Conservation (phyloP, 2,797 vertebrate species). For the Pterois miles region DNA sequence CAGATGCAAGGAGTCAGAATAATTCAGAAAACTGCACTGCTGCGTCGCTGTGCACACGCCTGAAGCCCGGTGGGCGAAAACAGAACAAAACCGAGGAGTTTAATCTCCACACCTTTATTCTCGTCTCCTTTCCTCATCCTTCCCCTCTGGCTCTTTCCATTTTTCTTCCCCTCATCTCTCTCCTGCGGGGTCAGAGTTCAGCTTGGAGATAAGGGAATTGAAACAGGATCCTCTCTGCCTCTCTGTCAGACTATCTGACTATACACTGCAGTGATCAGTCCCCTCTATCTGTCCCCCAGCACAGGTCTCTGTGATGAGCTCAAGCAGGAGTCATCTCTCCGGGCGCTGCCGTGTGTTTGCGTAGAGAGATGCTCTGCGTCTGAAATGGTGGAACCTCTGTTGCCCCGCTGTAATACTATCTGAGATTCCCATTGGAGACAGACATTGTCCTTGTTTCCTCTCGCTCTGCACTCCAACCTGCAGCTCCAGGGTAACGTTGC, state of each 20-base stretch:
- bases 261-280: constrained; percentile 70
- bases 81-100: constrained; percentile 51
- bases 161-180: constrained; percentile 65
- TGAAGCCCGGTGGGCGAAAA: constrained; percentile 15
- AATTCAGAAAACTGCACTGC: background rate
- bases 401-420: constrained; percentile 18
- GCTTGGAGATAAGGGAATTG: constrained; percentile 71
- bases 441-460: background rate
- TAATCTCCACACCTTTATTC: constrained; percentile 67
- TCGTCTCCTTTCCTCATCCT: constrained; percentile 34
- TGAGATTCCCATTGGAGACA: constrained; percentile 29
- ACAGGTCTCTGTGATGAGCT: constrained; percentile 66
- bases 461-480: constrained; percentile 7
- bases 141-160: constrained; percentile 62
- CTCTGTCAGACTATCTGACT: constrained; percentile 69
- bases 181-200: constrained; percentile 71
- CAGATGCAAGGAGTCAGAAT: background rate
- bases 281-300: constrained; percentile 68
- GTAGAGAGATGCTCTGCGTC: constrained; percentile 9
- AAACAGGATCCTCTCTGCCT: constrained; percentile 63
- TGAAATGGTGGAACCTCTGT: constrained; percentile 23
- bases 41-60: background rate
- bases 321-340: constrained; percentile 56
- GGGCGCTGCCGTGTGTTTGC: background rate
- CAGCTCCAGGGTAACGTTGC: constrained; percentile 9